These are phyloP conservation scores for Hypothenemus hampei DNA, from an alignment of 1,140 invertebrate genomes.

Conservation along the genomic window DNA sequence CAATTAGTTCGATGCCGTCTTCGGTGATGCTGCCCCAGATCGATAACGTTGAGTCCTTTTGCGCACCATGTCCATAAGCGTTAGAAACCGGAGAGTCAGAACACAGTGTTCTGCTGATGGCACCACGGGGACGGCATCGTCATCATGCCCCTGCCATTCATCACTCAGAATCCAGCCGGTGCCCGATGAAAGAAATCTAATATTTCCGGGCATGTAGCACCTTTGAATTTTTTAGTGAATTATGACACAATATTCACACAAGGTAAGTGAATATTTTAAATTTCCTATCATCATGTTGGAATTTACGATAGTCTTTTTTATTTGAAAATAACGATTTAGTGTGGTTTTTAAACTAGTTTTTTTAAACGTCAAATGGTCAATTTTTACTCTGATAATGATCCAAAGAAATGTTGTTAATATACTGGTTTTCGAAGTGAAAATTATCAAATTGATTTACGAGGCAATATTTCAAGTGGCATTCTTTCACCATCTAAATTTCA, in stretches of 20 bases:
- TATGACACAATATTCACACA: constrained; percentile 18
- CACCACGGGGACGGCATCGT: not conserved
- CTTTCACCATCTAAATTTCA: too few relatives aligned
- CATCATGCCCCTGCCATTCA: constrained; percentile 3
- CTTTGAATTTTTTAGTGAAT: not conserved
- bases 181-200: constrained; percentile 7
- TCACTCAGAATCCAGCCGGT: constrained; percentile 9
- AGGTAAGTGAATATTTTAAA: constrained; percentile 7
- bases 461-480: too few relatives aligned
- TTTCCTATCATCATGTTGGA: too few relatives aligned
- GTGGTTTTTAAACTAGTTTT: too few relatives aligned
- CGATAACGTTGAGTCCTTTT: constrained; percentile 9
- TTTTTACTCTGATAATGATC: too few relatives aligned
- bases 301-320: too few relatives aligned
- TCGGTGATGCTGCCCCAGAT: constrained; percentile 7
- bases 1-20: not conserved
- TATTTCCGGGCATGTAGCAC: not conserved
- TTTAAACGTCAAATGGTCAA: too few relatives aligned
- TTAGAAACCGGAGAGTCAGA: not conserved
- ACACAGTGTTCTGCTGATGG: not conserved
- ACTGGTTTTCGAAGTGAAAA: too few relatives aligned
- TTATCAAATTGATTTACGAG: too few relatives aligned
- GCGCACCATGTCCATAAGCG: constrained; percentile 6
- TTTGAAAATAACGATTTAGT: too few relatives aligned
- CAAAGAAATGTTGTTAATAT: too few relatives aligned